A percentile compares a stretch with the other conserved stretches of the same genome.
These are phyloP conservation scores for Daboia siamensis DNA, from an alignment of 2,113 vertebrate genomes.

Conservation along the genomic window DNA sequence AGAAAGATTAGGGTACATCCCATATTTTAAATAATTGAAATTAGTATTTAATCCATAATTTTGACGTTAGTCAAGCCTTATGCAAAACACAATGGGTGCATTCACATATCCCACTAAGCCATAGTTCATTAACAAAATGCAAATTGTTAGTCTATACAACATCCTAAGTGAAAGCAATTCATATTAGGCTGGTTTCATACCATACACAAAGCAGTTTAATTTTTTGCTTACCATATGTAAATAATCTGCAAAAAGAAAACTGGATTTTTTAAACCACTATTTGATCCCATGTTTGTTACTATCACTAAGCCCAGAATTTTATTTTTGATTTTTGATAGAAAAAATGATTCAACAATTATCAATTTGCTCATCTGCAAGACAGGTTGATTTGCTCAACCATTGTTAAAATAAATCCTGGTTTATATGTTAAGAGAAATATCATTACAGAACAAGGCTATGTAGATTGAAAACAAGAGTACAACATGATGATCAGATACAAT, in stretches of 20 bases:
- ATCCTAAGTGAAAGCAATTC: background rate
- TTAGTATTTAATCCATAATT: background rate
- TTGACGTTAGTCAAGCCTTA: background rate
- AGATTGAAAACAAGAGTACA: background rate
- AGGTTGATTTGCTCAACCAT: background rate
- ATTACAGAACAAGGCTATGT: background rate
- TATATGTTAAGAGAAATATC: background rate
- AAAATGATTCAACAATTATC: background rate
- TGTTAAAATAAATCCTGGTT: background rate
- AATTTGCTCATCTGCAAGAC: background rate
- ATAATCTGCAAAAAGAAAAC: background rate
- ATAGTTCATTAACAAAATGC: background rate
- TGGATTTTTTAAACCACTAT: background rate
- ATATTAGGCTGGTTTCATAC: background rate
- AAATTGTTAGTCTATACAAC: background rate
- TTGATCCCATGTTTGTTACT: background rate
- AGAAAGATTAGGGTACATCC: background rate
- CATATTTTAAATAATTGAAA: background rate
- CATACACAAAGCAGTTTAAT: background rate
- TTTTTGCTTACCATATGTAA: background rate
- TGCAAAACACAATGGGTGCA: background rate
- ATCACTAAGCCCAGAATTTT: background rate
- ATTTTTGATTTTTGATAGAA: background rate
- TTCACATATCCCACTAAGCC: background rate
- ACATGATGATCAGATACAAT: background rate